These are phyloP conservation scores for Tryphoninae sp. DNA, from an alignment of 2,888 invertebrate species.

Conservation along the genomic window DNA sequence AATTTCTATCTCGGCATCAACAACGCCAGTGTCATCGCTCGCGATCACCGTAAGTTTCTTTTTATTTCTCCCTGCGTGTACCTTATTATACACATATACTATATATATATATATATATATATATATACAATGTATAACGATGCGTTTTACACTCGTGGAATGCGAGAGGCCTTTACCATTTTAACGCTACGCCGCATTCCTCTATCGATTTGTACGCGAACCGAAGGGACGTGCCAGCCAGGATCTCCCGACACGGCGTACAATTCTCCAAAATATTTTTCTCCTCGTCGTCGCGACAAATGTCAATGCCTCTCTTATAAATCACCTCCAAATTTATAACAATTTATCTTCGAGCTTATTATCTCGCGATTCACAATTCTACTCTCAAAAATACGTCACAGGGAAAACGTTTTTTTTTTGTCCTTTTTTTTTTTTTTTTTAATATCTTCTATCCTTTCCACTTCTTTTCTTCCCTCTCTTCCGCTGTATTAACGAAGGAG, in stretches of 20 bases:
- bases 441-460: no score
- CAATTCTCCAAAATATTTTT: not conserved
- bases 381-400: no score
- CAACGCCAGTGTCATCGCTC: slow-evolving; percentile 46
- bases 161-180: slow-evolving; percentile 72
- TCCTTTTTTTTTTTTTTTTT: no score
- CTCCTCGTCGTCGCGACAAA: not conserved
- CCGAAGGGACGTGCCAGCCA: slow-evolving; percentile 54
- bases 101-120: not conserved
- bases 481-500: slow-evolving; percentile 28
- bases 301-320: no score
- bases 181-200: slow-evolving; percentile 79
- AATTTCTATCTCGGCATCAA: not conserved
- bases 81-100: slow-evolving; percentile 3
- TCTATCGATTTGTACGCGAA: slow-evolving; percentile 78
- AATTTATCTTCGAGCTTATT: not conserved
- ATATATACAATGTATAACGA: slow-evolving; percentile 19
- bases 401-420: no score
- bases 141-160: slow-evolving; percentile 69
- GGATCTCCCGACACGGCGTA: slow-evolving; percentile 12
- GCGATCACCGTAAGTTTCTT: slow-evolving; percentile 18
- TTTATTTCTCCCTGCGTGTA: not conserved
- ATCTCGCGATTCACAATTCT: not conserved
- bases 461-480: no score
- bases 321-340: no score